A percentile compares a stretch with the other conserved stretches of the same genome.
These are phyloP conservation scores for Spheniscus mendiculus DNA, from an alignment of 2,113 vertebrate genomes.

Conservation along the genomic window DNA sequence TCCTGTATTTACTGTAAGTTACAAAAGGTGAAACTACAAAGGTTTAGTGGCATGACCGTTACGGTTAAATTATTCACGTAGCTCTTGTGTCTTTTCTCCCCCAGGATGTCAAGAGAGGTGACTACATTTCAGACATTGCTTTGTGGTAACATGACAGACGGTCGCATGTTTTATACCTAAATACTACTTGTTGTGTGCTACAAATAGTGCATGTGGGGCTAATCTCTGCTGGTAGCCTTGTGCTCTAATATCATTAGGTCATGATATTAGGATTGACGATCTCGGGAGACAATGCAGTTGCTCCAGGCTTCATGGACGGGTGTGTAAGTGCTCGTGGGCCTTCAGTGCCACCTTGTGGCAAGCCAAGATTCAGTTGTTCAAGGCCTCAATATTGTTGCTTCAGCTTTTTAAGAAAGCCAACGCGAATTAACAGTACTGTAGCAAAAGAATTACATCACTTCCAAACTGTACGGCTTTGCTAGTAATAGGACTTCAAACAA, in stretches of 20 bases:
- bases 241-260: neutral
- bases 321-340: neutral
- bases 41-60: neutral
- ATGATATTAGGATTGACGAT: neutral
- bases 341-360: slow-evolving; percentile 47
- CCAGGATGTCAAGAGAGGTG: neutral
- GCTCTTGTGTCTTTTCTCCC: neutral
- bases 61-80: neutral
- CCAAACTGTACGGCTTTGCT: neutral
- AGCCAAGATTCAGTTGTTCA: neutral
- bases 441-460: neutral
- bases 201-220: neutral
- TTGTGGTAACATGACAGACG: neutral
- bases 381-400: neutral
- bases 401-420: neutral
- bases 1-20: neutral
- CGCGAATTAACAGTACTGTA: neutral
- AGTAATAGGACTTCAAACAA: neutral
- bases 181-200: neutral
- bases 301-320: rapidly evolving
- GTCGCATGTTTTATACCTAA: neutral
- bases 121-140: neutral
- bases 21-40: neutral
- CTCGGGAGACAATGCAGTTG: neutral
- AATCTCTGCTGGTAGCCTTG: neutral